Evolutionary conservation across 2,888 invertebrate genomes (phyloP).

Genomic region (Linnaemya tessellans): DNA sequence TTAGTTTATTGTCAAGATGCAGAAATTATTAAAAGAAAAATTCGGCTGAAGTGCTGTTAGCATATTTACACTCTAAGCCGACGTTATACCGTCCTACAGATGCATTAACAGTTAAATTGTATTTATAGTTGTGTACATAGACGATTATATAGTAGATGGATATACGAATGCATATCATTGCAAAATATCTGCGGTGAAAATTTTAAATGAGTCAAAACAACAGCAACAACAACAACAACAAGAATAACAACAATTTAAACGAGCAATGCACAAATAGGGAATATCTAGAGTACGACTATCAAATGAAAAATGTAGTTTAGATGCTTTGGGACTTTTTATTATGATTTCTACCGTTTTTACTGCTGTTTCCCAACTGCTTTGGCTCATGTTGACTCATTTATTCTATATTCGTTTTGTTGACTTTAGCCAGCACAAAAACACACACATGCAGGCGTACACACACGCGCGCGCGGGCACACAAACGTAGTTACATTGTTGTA

Average conservation of each 20-base stretch:
- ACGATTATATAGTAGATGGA: neutral
- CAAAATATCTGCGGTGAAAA: conserved; percentile 54
- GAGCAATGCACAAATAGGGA: conserved; percentile 3
- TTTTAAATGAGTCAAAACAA: conserved; percentile 49
- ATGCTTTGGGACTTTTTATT: conserved; percentile 68
- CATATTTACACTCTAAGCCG: no score
- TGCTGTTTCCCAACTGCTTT: conserved; percentile 52
- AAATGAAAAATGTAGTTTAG: conserved; percentile 57
- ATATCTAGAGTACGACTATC: conserved; percentile 18
- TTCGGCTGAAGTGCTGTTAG: no score
- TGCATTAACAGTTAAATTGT: conserved; percentile 47
- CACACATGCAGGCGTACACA: neutral
- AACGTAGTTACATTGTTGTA: neutral
- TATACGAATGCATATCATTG: conserved; percentile 39
- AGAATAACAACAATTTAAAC: conserved; percentile 28
- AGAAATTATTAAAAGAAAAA: no score
- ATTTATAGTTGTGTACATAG: conserved; percentile 17
- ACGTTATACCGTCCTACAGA: neutral
- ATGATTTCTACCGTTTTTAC: conserved; percentile 67
- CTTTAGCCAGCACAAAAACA: conserved; percentile 47
- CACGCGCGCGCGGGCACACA: neutral
- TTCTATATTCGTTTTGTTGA: conserved; percentile 61
- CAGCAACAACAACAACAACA: conserved; percentile 2
- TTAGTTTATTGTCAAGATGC: no score
- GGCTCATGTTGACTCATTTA: conserved; percentile 70